Percentiles rank a stretch among this genome's conserved stretches.
These are phyloP conservation scores for Lerista edwardsae DNA, from an alignment of 2,797 vertebrate genomes.

Conservation along the genomic window DNA sequence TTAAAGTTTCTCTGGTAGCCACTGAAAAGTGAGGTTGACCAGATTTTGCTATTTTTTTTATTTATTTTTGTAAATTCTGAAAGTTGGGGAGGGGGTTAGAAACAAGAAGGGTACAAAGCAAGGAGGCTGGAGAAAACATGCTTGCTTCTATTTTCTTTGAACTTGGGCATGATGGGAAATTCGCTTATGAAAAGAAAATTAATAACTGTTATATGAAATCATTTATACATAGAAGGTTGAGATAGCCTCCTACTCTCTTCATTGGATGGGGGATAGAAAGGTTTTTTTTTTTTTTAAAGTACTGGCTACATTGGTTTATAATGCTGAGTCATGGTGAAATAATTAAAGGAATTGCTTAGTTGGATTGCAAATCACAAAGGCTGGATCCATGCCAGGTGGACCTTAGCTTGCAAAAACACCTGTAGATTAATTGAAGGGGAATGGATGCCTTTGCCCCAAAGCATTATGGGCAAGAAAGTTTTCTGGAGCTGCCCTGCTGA, in stretches of 20 bases:
- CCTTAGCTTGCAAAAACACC: neutral
- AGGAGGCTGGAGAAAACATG: too few relatives aligned
- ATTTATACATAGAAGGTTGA: neutral
- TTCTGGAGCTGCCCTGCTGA: neutral
- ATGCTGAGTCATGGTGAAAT: slow-evolving; percentile 9
- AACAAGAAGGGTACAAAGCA: too few relatives aligned
- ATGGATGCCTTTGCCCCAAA: neutral
- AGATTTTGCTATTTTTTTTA: too few relatives aligned
- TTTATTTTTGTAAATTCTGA: too few relatives aligned
- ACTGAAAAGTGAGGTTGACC: too few relatives aligned
- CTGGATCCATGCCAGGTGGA: neutral
- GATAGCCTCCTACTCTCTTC: neutral
- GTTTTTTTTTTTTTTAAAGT: too few relatives aligned
- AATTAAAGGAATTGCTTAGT: neutral
- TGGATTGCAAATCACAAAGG: slow-evolving; percentile 5
- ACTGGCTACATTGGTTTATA: neutral
- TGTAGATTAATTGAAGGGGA: neutral
- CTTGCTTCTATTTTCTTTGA: too few relatives aligned
- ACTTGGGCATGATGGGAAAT: too few relatives aligned
- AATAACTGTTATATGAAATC: neutral
- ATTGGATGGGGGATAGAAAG: neutral
- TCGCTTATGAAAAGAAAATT: neutral
- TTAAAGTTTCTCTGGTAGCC: too few relatives aligned
- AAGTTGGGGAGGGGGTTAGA: too few relatives aligned
- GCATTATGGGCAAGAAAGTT: neutral